phyloP scores from a whole-genome alignment of 2,888 invertebrate genomes.

The Exocentrus adspersus region DNA sequence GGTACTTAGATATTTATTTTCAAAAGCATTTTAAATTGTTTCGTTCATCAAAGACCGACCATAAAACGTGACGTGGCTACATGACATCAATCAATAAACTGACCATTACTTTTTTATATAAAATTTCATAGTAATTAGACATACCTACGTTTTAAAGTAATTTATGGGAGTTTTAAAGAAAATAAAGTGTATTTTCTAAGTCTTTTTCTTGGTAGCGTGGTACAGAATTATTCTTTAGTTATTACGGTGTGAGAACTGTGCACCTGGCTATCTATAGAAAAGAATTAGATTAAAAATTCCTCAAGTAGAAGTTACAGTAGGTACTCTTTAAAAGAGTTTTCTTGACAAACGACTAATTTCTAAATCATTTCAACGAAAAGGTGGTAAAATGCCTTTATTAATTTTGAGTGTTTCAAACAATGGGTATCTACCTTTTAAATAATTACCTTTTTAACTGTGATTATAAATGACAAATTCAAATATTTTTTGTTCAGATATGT shows the following conservation, averaged over 20 bases:
- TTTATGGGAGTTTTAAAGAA: conserved; percentile 30
- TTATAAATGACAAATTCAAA: too few relatives aligned
- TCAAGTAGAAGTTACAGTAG: conserved; percentile 42
- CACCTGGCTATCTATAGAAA: conserved; percentile 47
- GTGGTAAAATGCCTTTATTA: conserved; percentile 6
- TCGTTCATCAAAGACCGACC: too few relatives aligned
- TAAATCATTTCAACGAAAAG: conserved; percentile 20
- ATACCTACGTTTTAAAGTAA: conserved; percentile 7
- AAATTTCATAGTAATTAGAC: conserved; percentile 20
- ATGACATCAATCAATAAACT: too few relatives aligned
- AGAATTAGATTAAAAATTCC: conserved; percentile 50
- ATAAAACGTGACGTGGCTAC: too few relatives aligned
- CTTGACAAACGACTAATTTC: conserved; percentile 26
- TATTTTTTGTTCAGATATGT: too few relatives aligned
- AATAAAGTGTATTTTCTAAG: conserved; percentile 39
- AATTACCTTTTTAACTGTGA: too few relatives aligned
- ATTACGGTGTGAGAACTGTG: conserved; percentile 45
- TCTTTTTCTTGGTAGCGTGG: conserved; percentile 36
- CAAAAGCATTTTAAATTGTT: too few relatives aligned
- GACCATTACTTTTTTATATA: too few relatives aligned
- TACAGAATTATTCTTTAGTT: conserved; percentile 36
- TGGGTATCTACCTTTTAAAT: too few relatives aligned
- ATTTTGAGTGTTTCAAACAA: not conserved
- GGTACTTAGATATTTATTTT: too few relatives aligned
- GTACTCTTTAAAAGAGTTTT: conserved; percentile 35